phyloP scores from a whole-genome alignment of 2,113 vertebrate genomes.

The Oreochromis spilurus region DNA sequence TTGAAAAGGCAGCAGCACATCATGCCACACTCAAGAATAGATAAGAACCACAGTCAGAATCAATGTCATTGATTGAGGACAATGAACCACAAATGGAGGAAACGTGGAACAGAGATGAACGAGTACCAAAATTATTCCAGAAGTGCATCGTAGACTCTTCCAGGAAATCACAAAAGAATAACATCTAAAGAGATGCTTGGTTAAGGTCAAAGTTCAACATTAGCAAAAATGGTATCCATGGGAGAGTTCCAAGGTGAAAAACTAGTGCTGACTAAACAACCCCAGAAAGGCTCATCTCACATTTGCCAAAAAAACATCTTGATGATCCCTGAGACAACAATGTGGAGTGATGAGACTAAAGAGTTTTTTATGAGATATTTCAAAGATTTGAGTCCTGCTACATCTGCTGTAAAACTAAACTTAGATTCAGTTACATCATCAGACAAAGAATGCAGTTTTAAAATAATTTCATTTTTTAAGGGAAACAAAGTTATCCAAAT shows the following conservation, averaged over 20 bases:
- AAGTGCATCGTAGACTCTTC: background rate
- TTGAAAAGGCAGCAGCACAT: background rate
- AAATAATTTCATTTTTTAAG: background rate
- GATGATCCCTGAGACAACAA: background rate
- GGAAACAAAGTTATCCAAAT: background rate
- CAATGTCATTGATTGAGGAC: background rate
- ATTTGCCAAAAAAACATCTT: too few relatives aligned
- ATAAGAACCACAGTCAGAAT: background rate
- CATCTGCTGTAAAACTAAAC: background rate
- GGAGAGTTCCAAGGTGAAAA: background rate
- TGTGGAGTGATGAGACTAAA: background rate
- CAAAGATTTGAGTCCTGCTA: background rate
- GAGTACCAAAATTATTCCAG: background rate
- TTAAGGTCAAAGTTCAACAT: background rate
- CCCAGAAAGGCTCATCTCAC: background rate
- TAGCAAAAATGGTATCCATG: background rate
- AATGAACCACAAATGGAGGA: background rate
- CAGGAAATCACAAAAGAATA: background rate
- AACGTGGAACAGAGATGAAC: background rate
- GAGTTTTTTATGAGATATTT: background rate
- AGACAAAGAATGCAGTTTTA: background rate
- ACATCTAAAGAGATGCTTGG: background rate
- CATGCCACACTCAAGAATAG: background rate
- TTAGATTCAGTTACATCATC: background rate
- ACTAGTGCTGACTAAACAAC: background rate